Evolutionary conservation across 2,888 invertebrate genomes (phyloP).

Genomic region (Byasa hedistus): DNA sequence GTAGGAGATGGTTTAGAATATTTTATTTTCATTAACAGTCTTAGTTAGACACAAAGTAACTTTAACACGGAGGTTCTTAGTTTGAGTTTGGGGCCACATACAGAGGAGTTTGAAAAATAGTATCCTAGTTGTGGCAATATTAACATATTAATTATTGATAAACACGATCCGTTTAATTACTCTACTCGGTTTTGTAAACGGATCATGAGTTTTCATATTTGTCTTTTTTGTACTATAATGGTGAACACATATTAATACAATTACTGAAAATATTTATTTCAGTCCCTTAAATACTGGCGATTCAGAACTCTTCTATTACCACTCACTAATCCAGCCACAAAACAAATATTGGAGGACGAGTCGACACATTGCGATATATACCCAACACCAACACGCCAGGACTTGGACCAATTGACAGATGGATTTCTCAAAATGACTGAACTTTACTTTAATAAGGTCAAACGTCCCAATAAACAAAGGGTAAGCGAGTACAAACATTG

Average conservation of each 20-base stretch:
- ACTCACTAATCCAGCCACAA: conserved; percentile 87
- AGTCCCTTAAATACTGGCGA: conserved; percentile 94
- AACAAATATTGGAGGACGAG: conserved; percentile 87
- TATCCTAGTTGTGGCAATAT: too few relatives aligned
- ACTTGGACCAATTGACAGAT: conserved; percentile 83
- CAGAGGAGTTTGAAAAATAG: too few relatives aligned
- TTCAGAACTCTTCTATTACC: conserved; percentile 94
- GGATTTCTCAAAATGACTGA: conserved; percentile 91
- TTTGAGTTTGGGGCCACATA: too few relatives aligned
- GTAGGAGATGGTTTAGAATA: too few relatives aligned
- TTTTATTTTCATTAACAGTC: too few relatives aligned
- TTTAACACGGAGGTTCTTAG: too few relatives aligned
- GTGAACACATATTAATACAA: not conserved
- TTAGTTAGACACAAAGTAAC: too few relatives aligned
- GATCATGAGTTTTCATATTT: too few relatives aligned
- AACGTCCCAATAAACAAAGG: conserved; percentile 88
- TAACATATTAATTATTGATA: too few relatives aligned
- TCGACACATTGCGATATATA: conserved; percentile 91
- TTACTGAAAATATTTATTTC: conserved; percentile 32
- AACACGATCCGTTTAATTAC: too few relatives aligned
- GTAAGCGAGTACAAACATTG: conserved; percentile 74
- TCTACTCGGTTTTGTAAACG: too few relatives aligned
- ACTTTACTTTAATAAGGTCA: conserved; percentile 93
- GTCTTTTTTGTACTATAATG: not conserved
- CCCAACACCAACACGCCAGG: conserved; percentile 80